Evolutionary conservation across 92 coral and sea anemone genomes (phyloP).

Genomic region (Bergia puertoricense): DNA sequence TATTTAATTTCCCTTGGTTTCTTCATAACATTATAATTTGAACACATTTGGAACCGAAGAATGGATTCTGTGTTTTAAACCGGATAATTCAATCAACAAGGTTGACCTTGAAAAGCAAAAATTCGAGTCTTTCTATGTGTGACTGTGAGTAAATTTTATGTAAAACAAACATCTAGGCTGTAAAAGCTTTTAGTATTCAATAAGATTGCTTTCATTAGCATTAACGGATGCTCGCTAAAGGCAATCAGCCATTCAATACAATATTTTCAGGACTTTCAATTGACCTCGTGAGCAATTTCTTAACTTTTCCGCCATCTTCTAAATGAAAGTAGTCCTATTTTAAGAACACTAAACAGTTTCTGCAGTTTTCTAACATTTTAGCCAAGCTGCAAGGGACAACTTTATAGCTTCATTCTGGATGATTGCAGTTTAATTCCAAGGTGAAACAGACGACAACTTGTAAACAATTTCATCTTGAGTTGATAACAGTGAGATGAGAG

Average conservation of each 20-base stretch:
- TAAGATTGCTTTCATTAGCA: slow-evolving; percentile 22
- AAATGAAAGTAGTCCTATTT: background rate
- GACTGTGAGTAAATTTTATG: slow-evolving; percentile 8
- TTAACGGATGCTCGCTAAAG: slow-evolving; percentile 10
- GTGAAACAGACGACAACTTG: background rate
- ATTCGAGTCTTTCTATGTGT: background rate
- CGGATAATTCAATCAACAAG: background rate
- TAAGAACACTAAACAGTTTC: background rate
- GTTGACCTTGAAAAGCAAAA: background rate
- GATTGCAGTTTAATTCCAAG: background rate
- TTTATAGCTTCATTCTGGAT: background rate
- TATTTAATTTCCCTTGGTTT: background rate
- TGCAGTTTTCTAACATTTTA: background rate
- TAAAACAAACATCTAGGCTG: slow-evolving; percentile 3
- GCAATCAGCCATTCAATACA: background rate
- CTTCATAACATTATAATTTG: background rate
- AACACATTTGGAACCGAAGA: background rate
- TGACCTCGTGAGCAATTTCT: background rate
- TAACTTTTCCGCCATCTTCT: background rate
- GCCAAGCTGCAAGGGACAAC: background rate
- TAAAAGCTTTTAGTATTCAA: slow-evolving; percentile 34
- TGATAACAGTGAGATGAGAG: background rate
- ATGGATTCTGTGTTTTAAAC: background rate
- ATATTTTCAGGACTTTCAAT: background rate
- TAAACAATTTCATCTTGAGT: background rate